phyloP scores from a whole-genome alignment of 2,797 vertebrate species.

The Merluccius polli region DNA sequence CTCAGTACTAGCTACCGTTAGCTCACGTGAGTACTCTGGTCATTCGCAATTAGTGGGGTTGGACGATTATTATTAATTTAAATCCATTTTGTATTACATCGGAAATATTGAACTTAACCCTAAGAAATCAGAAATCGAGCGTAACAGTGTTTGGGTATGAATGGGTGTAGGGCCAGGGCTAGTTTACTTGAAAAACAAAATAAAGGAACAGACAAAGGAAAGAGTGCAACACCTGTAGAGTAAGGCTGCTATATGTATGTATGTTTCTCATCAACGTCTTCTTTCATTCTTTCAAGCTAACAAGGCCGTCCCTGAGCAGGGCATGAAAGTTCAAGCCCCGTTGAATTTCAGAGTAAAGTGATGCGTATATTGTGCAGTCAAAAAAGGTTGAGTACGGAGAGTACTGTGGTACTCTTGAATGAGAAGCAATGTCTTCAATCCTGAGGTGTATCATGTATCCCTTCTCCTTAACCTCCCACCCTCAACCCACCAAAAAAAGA shows the following conservation, averaged over 20 bases:
- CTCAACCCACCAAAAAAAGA: constrained; percentile 47
- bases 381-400: constrained; percentile 68
- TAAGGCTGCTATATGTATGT: constrained; percentile 84
- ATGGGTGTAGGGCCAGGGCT: constrained; percentile 61
- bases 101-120: constrained; percentile 27
- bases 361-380: constrained; percentile 89
- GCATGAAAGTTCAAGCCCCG: constrained; percentile 75
- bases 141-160: constrained; percentile 22
- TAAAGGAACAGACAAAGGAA: constrained; percentile 52
- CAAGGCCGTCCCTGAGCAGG: constrained; percentile 97
- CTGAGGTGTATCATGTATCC: constrained; percentile 77
- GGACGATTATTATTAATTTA: background rate
- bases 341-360: constrained; percentile 82
- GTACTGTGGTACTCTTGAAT: constrained; percentile 67
- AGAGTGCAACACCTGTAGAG: constrained; percentile 86
- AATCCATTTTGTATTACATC: background rate
- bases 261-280: constrained; percentile 79
- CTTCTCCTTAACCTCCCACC: constrained; percentile 55
- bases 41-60: background rate
- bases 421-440: constrained; percentile 76
- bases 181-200: constrained; percentile 71
- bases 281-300: constrained; percentile 86
- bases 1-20: background rate
- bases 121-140: constrained; percentile 25
- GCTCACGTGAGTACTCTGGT: background rate